Base-by-base conservation (phyloP, 37 sponge, comb jelly and placozoan genomes). In the Spongilla lacustris region DNA sequence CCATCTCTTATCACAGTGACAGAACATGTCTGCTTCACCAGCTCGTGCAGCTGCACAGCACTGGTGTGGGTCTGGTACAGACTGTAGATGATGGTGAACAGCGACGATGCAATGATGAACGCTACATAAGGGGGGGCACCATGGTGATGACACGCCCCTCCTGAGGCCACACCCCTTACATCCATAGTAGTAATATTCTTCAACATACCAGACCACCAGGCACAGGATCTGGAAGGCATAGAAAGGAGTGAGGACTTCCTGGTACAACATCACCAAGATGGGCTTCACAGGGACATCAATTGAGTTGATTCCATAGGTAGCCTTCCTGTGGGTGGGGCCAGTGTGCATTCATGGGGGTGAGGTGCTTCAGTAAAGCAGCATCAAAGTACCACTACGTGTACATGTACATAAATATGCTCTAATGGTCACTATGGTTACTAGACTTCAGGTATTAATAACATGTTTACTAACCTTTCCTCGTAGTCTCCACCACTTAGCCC, bases 241-340 rank as follows among this genome's bases (percentile, higher is more conserved):
- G 80, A 94, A 94, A 3, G 95, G 95, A 77, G 92, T 88, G 29
- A 92, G 82, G 9, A 85, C 95, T 81, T 91, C 92, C 37, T 91
- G 88, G 9, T 87, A 26, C 14, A 91, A 70, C 74, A 91, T 38
- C 21, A 79, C 83, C 74, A 80, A 71, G 58, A 81, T 76, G 0
- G 92, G 88, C 76, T 91, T 91, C 49, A 91, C 92, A 28, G 92
- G 92, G 29, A 91, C 92, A 35, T 91, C 87, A 19, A 91, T 86
- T 46, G 50, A 50, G 81, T 87, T 87, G 2, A 36, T 13, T 22
- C 92, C 92, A 83, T 91, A 68, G 35, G 19, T 21, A 9, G 25
- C 14, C 0, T 49, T n/a, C 28, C 86, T 86, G n/a, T 14, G 58
- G 58, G 11, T 4, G 8, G 46, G 46, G 46, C 8, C 46, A 46